Evolutionary conservation across 2,888 invertebrate genomes (phyloP).

Genomic region (Trichogramma evanescens): DNA sequence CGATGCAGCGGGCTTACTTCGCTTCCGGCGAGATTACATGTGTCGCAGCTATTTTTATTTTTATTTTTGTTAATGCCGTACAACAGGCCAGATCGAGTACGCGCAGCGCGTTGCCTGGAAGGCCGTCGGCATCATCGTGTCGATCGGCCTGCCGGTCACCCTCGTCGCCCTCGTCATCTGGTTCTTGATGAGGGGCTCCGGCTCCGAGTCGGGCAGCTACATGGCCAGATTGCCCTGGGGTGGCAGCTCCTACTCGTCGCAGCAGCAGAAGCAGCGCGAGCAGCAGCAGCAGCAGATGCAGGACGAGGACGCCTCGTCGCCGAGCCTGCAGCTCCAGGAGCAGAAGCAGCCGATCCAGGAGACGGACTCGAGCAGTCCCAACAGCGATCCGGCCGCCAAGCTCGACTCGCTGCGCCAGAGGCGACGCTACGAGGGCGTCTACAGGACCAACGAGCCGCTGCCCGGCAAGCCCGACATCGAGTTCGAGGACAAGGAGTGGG

Average conservation of each 20-base stretch:
- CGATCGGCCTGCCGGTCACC: slow-evolving; percentile 59
- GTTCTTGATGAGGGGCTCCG: slow-evolving; percentile 3
- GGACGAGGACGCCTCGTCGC: too few relatives aligned
- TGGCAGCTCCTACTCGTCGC: too few relatives aligned
- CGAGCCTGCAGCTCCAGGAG: slow-evolving; percentile 18
- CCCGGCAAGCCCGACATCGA: slow-evolving; percentile 66
- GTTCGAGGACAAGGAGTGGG: slow-evolving; percentile 76
- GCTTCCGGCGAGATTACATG: too few relatives aligned
- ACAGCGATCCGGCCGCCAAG: slow-evolving; percentile 17
- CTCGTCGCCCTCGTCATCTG: slow-evolving; percentile 31
- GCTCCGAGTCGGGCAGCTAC: background rate
- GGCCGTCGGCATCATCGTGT: slow-evolving; percentile 66
- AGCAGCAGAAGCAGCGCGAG: too few relatives aligned
- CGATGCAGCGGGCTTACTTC: too few relatives aligned
- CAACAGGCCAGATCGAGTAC: slow-evolving; percentile 50
- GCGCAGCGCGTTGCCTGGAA: slow-evolving; percentile 67
- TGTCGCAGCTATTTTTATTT: too few relatives aligned
- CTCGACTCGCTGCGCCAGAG: background rate
- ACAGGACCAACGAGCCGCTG: slow-evolving; percentile 78
- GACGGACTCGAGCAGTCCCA: slow-evolving; percentile 10
- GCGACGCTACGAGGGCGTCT: slow-evolving; percentile 69
- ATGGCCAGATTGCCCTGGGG: too few relatives aligned
- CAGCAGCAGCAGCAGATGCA: too few relatives aligned
- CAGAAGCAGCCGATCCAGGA: slow-evolving; percentile 18
- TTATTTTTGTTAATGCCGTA: too few relatives aligned